A percentile compares a stretch with the other conserved stretches of the same genome.
Evolutionary conservation across 2,113 vertebrate genomes (phyloP).

Genomic region (Mustela lutreola): DNA sequence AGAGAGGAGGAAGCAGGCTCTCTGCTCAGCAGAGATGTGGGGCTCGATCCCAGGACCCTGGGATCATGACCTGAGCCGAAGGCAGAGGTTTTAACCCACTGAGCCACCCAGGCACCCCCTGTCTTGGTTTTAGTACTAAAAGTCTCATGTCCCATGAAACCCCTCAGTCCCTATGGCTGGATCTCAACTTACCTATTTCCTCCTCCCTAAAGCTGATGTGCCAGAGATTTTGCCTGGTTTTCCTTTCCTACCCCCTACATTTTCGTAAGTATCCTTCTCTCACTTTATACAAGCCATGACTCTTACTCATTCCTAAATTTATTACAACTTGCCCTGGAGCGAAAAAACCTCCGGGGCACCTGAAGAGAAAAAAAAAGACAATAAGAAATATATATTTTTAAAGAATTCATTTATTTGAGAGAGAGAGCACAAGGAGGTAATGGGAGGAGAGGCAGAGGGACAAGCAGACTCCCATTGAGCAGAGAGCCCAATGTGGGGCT

Average conservation of each 20-base stretch:
- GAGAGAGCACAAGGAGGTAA: no score
- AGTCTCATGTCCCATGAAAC: background rate
- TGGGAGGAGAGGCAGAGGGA: no score
- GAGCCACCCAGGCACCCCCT: background rate
- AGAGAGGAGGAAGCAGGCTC: no score
- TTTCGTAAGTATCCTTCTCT: background rate
- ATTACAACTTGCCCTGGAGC: background rate
- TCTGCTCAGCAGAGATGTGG: no score
- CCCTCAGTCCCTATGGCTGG: background rate
- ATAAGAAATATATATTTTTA: background rate
- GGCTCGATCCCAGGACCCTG: no score
- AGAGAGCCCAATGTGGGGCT: background rate
- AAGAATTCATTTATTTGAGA: background rate
- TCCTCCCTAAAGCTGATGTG: background rate
- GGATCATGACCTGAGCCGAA: no score
- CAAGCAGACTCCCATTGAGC: no score
- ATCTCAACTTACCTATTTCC: background rate
- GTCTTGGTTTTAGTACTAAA: background rate
- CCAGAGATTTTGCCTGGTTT: background rate
- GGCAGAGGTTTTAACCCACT: no score
- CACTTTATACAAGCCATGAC: background rate
- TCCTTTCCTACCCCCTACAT: background rate
- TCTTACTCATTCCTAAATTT: background rate
- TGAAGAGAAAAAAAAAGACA: background rate
- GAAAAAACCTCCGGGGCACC: background rate